Conservation (phyloP, 2,113 vertebrate species). For the Paralichthys olivaceus region DNA sequence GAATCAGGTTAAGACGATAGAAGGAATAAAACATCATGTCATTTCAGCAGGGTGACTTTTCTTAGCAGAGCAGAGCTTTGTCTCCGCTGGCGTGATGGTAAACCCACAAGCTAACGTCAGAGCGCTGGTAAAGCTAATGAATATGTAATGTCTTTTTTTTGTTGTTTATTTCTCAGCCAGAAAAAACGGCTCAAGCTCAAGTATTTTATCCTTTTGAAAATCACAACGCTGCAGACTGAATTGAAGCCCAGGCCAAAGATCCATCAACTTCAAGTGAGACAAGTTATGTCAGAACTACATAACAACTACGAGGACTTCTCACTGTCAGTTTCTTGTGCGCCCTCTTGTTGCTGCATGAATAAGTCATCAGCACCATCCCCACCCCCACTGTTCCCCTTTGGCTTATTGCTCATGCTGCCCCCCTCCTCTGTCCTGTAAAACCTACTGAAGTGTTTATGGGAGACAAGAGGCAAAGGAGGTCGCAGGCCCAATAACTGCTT, state of each 20-base stretch:
- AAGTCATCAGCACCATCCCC: slow-evolving; percentile 69
- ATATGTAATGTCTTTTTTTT: slow-evolving; percentile 12
- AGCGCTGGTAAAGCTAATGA: slow-evolving; percentile 44
- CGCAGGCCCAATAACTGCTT: slow-evolving; percentile 77
- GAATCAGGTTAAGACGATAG: slow-evolving; percentile 74
- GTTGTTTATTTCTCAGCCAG: background rate
- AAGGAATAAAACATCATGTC: slow-evolving; percentile 65
- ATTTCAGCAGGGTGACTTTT: slow-evolving; percentile 59
- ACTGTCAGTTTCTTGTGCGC: slow-evolving; percentile 65
- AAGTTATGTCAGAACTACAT: slow-evolving; percentile 45
- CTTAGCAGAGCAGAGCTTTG: slow-evolving; percentile 42
- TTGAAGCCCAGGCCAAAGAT: slow-evolving; percentile 27
- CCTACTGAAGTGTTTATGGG: slow-evolving; percentile 81
- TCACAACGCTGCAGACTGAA: slow-evolving; percentile 1
- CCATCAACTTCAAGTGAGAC: slow-evolving; percentile 43
- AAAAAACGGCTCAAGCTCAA: slow-evolving; percentile 7
- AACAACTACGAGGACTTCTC: slow-evolving; percentile 45
- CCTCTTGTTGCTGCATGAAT: slow-evolving; percentile 77
- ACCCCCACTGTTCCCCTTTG: slow-evolving; percentile 52
- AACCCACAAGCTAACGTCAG: slow-evolving; percentile 49
- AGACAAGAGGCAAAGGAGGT: slow-evolving; percentile 80
- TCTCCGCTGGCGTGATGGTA: slow-evolving; percentile 40
- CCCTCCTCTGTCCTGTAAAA: slow-evolving; percentile 69
- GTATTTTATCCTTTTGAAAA: slow-evolving; percentile 11
- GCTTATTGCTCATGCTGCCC: slow-evolving; percentile 60